These are phyloP conservation scores for Cyrtodaria siliqua DNA, from an alignment of 2,888 invertebrate genomes.

Conservation along the genomic window DNA sequence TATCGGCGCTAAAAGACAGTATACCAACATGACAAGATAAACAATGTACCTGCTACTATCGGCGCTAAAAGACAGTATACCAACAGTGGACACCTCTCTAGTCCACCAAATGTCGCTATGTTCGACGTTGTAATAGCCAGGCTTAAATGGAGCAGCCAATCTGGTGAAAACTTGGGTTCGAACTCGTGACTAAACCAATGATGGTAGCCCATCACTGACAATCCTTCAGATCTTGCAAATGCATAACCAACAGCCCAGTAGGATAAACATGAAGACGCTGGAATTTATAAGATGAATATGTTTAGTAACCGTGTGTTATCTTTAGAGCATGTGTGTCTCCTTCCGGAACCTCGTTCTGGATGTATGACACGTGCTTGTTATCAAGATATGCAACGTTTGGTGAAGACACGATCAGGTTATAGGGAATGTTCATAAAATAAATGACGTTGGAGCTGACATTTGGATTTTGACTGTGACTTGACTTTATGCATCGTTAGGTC, in stretches of 20 bases:
- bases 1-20: too few relatives aligned
- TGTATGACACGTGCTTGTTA: too few relatives aligned
- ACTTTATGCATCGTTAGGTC: too few relatives aligned
- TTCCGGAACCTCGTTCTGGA: too few relatives aligned
- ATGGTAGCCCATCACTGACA: conserved; percentile 20
- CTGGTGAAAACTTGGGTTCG: conserved; percentile 9
- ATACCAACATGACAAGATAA: too few relatives aligned
- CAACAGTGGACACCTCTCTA: conserved; percentile 46
- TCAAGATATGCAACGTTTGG: too few relatives aligned
- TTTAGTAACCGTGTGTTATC: too few relatives aligned
- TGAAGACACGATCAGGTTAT: too few relatives aligned
- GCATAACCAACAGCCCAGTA: conserved; percentile 46
- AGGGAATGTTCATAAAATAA: too few relatives aligned
- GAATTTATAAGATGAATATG: conserved; percentile 5
- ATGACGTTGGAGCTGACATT: too few relatives aligned
- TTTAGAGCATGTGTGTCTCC: too few relatives aligned
- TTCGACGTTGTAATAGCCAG: conserved; percentile 37
- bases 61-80: conserved; percentile 23
- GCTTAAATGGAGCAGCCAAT: conserved; percentile 41
- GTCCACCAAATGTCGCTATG: conserved; percentile 44
- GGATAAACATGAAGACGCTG: conserved; percentile 26
- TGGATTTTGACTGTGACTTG: too few relatives aligned
- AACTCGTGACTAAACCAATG: conserved; percentile 43
- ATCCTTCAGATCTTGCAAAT: conserved; percentile 33
- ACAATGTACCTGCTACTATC: conserved; percentile 43